A percentile compares a stretch with the other conserved stretches of the same genome.
Conservation (phyloP, 2,113 vertebrate genomes). For the Notiomystis cincta region DNA sequence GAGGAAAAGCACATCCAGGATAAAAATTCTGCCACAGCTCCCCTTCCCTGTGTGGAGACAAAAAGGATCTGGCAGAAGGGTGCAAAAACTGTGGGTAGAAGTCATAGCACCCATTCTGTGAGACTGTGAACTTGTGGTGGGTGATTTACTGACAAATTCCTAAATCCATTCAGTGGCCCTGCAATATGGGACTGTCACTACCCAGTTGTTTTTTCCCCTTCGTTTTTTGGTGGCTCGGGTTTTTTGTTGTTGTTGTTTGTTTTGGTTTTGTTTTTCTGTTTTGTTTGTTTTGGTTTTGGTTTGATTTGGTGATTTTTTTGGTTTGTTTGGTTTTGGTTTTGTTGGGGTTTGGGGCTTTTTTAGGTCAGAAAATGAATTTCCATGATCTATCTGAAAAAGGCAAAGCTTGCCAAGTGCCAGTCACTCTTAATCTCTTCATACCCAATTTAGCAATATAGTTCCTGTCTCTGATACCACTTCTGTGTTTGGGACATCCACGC, state of each 20-base stretch:
- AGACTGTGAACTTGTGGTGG: background rate
- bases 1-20: rapidly evolving
- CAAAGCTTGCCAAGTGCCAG: background rate
- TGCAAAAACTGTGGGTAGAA: background rate
- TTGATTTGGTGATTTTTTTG: too few species aligned
- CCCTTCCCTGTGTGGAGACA: background rate
- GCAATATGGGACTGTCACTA: background rate
- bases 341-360: too few species aligned
- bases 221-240: too few species aligned
- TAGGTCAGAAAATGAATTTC: background rate
- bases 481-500: background rate
- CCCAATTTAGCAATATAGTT: background rate
- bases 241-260: too few species aligned
- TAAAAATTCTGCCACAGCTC: background rate
- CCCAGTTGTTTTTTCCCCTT: background rate
- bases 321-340: too few species aligned
- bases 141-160: background rate
- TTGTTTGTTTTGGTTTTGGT: too few species aligned
- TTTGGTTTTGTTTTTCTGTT: background rate
- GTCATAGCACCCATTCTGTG: background rate
- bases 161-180: background rate
- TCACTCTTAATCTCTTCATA: background rate
- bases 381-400: background rate
- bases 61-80: background rate
- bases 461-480: background rate